Evolutionary conservation across 2,797 vertebrate species (phyloP).

Genomic region (Enoplosus armatus): DNA sequence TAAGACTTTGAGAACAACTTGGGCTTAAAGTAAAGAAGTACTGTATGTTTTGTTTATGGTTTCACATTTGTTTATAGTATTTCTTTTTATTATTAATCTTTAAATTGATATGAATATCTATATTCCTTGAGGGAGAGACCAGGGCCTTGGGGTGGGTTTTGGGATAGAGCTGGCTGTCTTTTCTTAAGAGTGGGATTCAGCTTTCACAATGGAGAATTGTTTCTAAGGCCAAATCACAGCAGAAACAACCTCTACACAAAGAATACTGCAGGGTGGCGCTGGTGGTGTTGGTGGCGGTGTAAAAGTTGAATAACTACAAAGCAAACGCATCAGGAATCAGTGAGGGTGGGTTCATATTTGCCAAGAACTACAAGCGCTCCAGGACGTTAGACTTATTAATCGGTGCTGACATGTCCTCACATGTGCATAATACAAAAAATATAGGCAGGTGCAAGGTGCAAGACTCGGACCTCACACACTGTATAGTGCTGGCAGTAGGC

Average conservation of each 20-base stretch:
- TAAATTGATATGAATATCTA: conserved; percentile 77
- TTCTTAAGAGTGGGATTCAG: background rate
- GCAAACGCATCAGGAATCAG: background rate
- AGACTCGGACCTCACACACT: conserved; percentile 5
- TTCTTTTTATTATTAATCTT: conserved; percentile 67
- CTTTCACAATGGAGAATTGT: background rate
- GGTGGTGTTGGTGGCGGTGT: conserved; percentile 2
- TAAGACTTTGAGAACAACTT: conserved; percentile 49
- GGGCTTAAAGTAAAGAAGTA: conserved; percentile 55
- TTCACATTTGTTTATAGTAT: conserved; percentile 67
- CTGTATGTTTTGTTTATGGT: conserved; percentile 59
- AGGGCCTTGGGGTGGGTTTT: conserved; percentile 60
- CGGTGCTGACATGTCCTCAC: conserved; percentile 40
- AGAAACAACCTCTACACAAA: background rate
- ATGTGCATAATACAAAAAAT: conserved; percentile 19
- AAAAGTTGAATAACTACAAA: conserved; percentile 6
- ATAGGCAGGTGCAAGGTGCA: conserved; percentile 21
- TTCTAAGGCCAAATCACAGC: background rate
- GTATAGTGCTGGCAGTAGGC: background rate
- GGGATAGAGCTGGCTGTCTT: conserved; percentile 1
- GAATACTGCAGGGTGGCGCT: background rate
- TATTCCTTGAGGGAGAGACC: conserved; percentile 74
- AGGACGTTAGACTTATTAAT: conserved; percentile 22
- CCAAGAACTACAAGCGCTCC: conserved; percentile 10
- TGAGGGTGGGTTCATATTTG: conserved; percentile 17